Evolutionary conservation across 2,113 vertebrate species (phyloP).

Genomic region (Hypanus sabinus): DNA sequence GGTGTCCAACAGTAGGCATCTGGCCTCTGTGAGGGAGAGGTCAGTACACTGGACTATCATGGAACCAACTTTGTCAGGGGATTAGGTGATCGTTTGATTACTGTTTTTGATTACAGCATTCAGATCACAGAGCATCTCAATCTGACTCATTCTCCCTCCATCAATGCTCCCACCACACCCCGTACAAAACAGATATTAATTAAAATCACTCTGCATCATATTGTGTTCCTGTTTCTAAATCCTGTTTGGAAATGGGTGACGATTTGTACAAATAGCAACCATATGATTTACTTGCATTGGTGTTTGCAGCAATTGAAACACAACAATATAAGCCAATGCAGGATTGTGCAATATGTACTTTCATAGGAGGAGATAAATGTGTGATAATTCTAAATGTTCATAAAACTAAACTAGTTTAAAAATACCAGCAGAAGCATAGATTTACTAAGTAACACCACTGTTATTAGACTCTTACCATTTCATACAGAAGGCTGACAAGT

Average conservation of each 20-base stretch:
- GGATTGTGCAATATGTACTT: background rate
- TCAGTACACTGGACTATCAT: too few species aligned
- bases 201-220: background rate
- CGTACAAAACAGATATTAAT: background rate
- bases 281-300: background rate
- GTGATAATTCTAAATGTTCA: background rate
- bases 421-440: background rate
- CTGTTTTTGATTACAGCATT: background rate
- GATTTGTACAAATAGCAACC: background rate
- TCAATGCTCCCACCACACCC: background rate
- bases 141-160: background rate
- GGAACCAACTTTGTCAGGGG: too few species aligned
- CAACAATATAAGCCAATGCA: background rate
- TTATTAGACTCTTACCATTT: too few species aligned
- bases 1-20: too few species aligned
- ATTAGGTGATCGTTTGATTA: too few species aligned
- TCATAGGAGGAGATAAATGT: background rate
- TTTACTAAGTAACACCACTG: background rate
- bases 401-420: background rate
- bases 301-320: background rate
- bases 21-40: too few species aligned
- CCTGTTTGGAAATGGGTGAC: conserved; percentile 10
- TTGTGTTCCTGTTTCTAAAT: background rate
- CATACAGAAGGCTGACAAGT: too few species aligned
- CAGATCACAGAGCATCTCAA: background rate